Base-by-base conservation (phyloP, 1,140 invertebrate genomes). In the Papilio xuthus region DNA sequence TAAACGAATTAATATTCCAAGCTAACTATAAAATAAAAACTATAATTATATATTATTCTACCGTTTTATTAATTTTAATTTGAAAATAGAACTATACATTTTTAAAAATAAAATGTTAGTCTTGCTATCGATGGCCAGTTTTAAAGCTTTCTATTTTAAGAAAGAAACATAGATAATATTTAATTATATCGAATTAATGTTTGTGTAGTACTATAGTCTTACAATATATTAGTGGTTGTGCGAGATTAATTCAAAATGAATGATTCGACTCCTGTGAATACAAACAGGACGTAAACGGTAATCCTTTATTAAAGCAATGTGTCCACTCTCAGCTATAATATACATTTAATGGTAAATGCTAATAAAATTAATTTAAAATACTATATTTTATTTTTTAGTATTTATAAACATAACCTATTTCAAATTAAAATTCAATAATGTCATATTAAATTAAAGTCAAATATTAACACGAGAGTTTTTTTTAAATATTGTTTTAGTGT, bases 201-300 rank as follows among this genome's bases (percentile, higher is more conserved):
- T 72, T 42, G 70, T 60, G 28, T 73, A 53, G 42, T 74, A 56
- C 73, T 23, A n/a, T 32, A 56, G 73, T 60, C 4, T 20, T 63
- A 56, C 50, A 37, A 20, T 50, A 50, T 41, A 75, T 75, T 53
- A 75, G 32, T 60, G 50, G 32, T 7, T 15, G 73, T 47, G 18
- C 4, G 13, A 75, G 72, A 56, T 75, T 75, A 75, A 75, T 53
- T 53, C 74, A 60, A 13, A 76, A 76, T 76, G 74, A 76, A 76
- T 76, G 74, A 76, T 63, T 76, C 74, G 74, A 32, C 53, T 63
- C 74, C 23, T 63, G 74, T 76, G 63, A 20, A 63, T 53, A 76
- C 50, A 76, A 76, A 76, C 74, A 76, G 74, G 53, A 63, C 74
- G 50, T 76, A 76, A 76, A 76, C 74, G 53, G 74, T 76, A 53